Evolutionary conservation across 2,888 invertebrate species (phyloP).

Genomic region (Nemurella pictetii): DNA sequence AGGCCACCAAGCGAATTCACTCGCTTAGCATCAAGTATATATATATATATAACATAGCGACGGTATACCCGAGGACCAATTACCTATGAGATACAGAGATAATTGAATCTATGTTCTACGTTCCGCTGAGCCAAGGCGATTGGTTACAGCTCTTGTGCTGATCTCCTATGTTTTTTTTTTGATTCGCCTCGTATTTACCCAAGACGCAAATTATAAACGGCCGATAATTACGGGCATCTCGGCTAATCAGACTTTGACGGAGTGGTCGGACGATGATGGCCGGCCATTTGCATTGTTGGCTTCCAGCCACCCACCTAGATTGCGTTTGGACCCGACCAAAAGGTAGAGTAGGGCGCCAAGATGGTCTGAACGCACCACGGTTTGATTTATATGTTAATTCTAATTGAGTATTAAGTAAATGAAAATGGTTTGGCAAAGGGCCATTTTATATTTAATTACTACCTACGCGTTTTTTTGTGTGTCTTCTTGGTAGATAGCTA

Average conservation of each 20-base stretch:
- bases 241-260: neutral
- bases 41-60: too few relatives aligned
- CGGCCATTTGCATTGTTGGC: neutral
- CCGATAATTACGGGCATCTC: neutral
- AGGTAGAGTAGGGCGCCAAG: too few relatives aligned
- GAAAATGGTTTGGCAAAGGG: neutral
- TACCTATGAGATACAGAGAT: neutral
- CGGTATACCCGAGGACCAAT: neutral
- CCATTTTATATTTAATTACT: neutral
- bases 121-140: neutral
- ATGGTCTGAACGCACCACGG: too few relatives aligned
- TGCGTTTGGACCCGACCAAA: too few relatives aligned
- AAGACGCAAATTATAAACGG: neutral
- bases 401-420: neutral
- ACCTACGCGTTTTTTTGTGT: neutral
- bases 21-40: too few relatives aligned
- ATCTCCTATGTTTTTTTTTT: neutral
- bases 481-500: neutral
- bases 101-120: neutral
- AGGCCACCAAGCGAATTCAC: neutral
- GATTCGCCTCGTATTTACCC: neutral
- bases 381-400: neutral
- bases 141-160: neutral
- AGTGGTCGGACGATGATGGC: neutral
- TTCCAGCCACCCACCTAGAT: neutral